Evolutionary conservation across 92 coral and sea anemone species (phyloP), one percentile per base, ranked within the genome.

Genomic region (Heliopora coerulea): DNA sequence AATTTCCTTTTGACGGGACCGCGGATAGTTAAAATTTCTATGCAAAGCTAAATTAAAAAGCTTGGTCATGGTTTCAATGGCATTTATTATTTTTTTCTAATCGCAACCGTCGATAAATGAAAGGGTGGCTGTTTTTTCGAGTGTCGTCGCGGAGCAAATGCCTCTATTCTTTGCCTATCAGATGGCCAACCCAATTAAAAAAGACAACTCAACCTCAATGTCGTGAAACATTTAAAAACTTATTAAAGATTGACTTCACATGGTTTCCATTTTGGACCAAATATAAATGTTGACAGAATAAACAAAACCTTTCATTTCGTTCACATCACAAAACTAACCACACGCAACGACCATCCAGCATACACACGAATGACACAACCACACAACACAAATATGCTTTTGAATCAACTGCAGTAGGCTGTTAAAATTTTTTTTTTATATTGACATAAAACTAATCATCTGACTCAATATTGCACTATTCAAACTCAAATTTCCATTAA

Each of bases 211-310:
- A 6, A 15, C 52, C 52, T 8, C 12, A 15, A 32, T 25, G 27
- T 70, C 49, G 77, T 70, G 59, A 70, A 70, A 70, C 77, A 70
- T 70, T 70, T 70, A 70, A 70, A 70, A 70, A 50, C 49, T 54
- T 70, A 70, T 70, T 70, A 70, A 70, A 70, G 39, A 70, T 70
- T 70, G 44, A 70, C 27, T 31, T 70, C 62, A 23, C 29, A 25
- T 65, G 59, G 74, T 67, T 67, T 67, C 33, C 61, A 23, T 56
- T 56, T 23, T 56, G 61, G 59, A 6, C 20, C 18, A 70, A 20
- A 54, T 54, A 50, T 10, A 52, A 52, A 70, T 70, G 64, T 70
- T 70, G 50, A 52, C 77, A 49, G 6, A 54, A 31, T 20, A 52
- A 70, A 70, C 52, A 70, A 17, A 17, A n/a, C 48, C 20, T 50